phyloP scores from a whole-genome alignment of 2,113 vertebrate species.

The Alethe diademata region DNA sequence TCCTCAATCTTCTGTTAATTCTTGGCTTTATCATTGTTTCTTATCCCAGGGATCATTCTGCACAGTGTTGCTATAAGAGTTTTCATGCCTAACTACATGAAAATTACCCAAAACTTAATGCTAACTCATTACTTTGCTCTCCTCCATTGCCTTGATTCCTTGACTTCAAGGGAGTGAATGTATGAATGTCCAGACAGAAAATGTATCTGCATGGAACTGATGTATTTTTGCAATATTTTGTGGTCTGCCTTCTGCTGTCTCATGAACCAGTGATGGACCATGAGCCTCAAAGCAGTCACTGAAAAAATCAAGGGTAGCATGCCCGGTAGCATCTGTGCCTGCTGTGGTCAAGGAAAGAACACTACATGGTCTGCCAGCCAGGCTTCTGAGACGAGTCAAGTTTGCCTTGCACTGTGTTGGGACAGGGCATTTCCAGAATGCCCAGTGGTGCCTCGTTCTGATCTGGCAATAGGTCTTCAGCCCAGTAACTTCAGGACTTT shows the following conservation, averaged over 20 bases:
- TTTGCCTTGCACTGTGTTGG: not conserved
- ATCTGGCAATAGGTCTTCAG: not conserved
- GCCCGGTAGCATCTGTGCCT: not conserved
- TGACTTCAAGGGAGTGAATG: not conserved
- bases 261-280: not conserved
- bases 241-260: not conserved
- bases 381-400: not conserved
- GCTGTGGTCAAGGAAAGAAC: not conserved
- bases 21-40: not conserved
- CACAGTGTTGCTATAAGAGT: not conserved
- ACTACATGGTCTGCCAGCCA: not conserved
- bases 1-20: not conserved
- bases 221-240: not conserved
- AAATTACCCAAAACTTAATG: not conserved
- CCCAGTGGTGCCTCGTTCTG: not conserved
- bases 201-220: not conserved
- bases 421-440: not conserved
- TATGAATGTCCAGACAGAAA: not conserved
- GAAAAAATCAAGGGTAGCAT: not conserved
- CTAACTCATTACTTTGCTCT: not conserved
- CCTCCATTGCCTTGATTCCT: not conserved
- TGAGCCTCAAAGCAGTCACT: fast-evolving
- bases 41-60: not conserved
- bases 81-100: not conserved
- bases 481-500: not conserved